Conservation (phyloP, 2,113 vertebrate genomes). For the Sitta europaea region DNA sequence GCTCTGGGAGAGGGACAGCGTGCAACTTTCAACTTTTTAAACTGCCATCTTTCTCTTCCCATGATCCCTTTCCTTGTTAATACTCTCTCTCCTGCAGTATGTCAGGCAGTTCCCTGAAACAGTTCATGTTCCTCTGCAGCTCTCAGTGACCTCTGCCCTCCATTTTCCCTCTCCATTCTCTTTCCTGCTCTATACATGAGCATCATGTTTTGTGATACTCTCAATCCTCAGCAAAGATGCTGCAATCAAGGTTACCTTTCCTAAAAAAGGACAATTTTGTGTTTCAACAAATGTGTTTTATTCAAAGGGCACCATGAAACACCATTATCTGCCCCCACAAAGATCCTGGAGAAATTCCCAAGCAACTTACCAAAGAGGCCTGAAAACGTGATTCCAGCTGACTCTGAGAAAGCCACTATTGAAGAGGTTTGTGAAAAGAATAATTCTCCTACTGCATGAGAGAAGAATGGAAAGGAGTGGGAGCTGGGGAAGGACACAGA, state of each 20-base stretch:
- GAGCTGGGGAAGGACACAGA: background rate
- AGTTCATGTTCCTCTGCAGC: background rate
- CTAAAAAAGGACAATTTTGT: background rate
- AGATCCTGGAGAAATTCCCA: slow-evolving; percentile 92
- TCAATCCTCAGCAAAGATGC: background rate
- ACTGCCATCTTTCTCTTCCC: background rate
- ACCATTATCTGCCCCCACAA: slow-evolving; percentile 88
- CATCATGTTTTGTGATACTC: background rate
- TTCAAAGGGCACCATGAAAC: slow-evolving; percentile 92
- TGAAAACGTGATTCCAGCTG: slow-evolving; percentile 88
- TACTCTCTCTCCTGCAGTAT: background rate
- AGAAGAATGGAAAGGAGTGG: background rate
- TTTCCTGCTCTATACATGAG: background rate
- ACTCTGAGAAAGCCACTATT: slow-evolving; percentile 80
- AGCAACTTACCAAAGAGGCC: slow-evolving; percentile 84
- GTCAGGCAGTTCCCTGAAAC: background rate
- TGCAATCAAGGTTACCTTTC: background rate
- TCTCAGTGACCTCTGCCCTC: background rate
- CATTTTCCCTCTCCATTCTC: background rate
- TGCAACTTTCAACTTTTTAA: background rate
- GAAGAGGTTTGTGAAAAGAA: slow-evolving; percentile 75
- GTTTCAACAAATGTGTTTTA: slow-evolving; percentile 17
- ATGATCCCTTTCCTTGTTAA: background rate
- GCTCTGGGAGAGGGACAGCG: background rate
- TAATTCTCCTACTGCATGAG: background rate